Base-by-base conservation (phyloP, 2,113 vertebrate genomes). In the Phyllostomus discolor region DNA sequence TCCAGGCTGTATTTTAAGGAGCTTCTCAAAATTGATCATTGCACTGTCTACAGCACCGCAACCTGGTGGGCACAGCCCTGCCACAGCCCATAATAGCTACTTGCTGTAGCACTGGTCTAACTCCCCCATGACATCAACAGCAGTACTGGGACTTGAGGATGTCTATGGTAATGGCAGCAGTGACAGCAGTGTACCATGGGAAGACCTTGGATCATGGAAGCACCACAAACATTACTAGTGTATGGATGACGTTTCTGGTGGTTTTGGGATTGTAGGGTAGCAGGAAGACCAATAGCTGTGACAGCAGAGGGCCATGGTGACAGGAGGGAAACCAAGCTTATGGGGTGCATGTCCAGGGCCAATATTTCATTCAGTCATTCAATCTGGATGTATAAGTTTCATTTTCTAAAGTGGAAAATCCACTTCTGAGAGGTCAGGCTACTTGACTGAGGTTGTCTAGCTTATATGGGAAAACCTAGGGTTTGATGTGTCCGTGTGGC, bases 11-110 rank as follows among this genome's bases (percentile, higher is more conserved):
- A 5, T 7, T 8, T 7, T 41, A 38, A 14, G 70, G 26, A 43
- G 52, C 17, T 57, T 62, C 31, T 91, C 28, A 33, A 38, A 41
- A 41, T 1, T n/a, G 46, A 48, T 20, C 31, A 14, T 10, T 20
- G 11, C 11, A 12, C 17, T 54, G 16, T 26, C 24, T 33, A 50
- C 1, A 62, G 72, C 52, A 24, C n/a, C 38, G 1, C 26, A 24
- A 24, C 24, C 1, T 0, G 1, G 7, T 33, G 38, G 41, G 41
- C 31, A 46, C 9, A 69, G 14, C 62, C 9, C 10, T 79, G 24
- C 15, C 16, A 1, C 2, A 35, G 7, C 16, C 11, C 57, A 3
- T 35, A 31, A 35, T 62, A 69, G 10, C 66, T 17, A 54, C 1
- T 54, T 86, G 66, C 43, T 24, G 31, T 22, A 46, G 52, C 12